Conservation (phyloP, 2,888 invertebrate genomes). For the Pediacus dermestoides region DNA sequence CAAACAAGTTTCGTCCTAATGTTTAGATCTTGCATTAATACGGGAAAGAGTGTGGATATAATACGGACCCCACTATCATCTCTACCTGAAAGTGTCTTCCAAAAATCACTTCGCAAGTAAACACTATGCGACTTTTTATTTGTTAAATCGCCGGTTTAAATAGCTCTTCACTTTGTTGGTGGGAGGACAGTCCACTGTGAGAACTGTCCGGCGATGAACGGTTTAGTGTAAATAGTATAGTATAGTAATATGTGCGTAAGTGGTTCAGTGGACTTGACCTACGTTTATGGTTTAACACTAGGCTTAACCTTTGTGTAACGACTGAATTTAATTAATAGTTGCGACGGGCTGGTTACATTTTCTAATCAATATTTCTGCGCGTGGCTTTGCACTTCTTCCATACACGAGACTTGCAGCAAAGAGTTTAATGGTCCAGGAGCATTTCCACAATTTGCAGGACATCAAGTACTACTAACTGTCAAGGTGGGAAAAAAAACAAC, state of each 20-base stretch:
- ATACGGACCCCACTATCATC: not conserved
- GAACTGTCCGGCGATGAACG: not conserved
- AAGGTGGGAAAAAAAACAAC: too few species aligned
- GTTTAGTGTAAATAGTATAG: slow-evolving; percentile 1
- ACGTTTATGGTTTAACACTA: not conserved
- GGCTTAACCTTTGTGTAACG: not conserved
- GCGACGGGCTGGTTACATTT: not conserved
- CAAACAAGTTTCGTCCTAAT: slow-evolving; percentile 22
- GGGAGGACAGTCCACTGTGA: slow-evolving; percentile 1
- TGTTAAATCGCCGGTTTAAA: not conserved
- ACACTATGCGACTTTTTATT: not conserved
- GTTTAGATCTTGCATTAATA: not conserved
- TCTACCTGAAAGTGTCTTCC: not conserved
- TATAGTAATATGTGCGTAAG: not conserved
- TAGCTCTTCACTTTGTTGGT: slow-evolving; percentile 2
- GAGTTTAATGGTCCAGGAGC: not conserved
- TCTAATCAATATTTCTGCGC: slow-evolving; percentile 7
- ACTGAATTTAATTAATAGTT: slow-evolving; percentile 7
- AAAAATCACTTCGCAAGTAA: not conserved
- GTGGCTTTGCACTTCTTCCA: not conserved
- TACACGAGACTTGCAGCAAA: not conserved
- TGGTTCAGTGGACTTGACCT: slow-evolving; percentile 3
- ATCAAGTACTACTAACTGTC: too few species aligned
- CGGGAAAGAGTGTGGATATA: not conserved
- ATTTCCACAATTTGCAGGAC: too few species aligned